These are phyloP conservation scores for Globodera ellingtonae DNA, from an alignment of 1,140 invertebrate genomes.

Conservation along the genomic window DNA sequence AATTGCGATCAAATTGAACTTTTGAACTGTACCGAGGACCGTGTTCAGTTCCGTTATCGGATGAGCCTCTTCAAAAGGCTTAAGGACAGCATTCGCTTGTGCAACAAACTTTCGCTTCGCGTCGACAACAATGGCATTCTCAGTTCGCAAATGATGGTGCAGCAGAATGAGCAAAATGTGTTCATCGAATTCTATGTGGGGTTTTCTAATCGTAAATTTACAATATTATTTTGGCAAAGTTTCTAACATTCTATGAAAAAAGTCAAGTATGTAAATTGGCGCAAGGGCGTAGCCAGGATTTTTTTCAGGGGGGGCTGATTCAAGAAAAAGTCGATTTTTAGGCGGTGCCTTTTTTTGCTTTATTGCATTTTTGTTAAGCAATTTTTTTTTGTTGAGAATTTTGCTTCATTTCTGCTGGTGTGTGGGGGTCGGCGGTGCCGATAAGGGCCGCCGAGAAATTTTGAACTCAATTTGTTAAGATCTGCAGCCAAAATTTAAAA, in stretches of 20 bases:
- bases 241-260: not conserved
- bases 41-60: constrained; percentile 17
- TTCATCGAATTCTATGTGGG: constrained; percentile 25
- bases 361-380: too few relatives aligned
- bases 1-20: constrained; percentile 4
- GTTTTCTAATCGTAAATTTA: not conserved
- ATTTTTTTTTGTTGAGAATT: too few relatives aligned
- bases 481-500: too few relatives aligned
- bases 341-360: too few relatives aligned
- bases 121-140: constrained; percentile 19
- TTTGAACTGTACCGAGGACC: constrained; percentile 5
- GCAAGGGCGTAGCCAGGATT: too few relatives aligned
- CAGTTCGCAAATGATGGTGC: constrained; percentile 13
- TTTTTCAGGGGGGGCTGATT: too few relatives aligned
- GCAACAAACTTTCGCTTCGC: constrained; percentile 21
- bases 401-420: too few relatives aligned
- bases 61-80: constrained; percentile 19
- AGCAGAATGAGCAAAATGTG: constrained; percentile 20
- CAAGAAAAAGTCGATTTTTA: too few relatives aligned
- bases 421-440: too few relatives aligned
- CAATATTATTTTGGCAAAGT: not conserved
- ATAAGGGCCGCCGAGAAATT: too few relatives aligned
- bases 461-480: too few relatives aligned
- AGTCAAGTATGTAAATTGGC: too few relatives aligned
- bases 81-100: constrained; percentile 14